phyloP scores from a whole-genome alignment of 2,797 vertebrate species.

The Takifugu ocellatus region DNA sequence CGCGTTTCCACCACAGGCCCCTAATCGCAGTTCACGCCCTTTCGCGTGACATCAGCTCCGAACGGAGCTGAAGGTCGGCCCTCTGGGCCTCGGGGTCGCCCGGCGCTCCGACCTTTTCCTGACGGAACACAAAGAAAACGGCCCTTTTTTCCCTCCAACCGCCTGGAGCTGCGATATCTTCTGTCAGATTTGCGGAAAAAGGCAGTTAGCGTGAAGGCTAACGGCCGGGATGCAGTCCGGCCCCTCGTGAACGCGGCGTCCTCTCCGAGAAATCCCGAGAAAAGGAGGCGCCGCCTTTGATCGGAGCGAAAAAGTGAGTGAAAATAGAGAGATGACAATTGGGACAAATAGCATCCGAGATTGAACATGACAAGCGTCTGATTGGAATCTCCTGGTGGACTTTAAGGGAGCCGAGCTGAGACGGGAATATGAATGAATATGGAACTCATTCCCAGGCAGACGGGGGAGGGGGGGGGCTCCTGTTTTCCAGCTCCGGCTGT shows the following conservation, averaged over 20 bases:
- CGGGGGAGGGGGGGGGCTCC: constrained; percentile 16
- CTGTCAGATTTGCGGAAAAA: neutral
- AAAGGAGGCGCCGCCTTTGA: constrained; percentile 56
- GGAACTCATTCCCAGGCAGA: constrained; percentile 21
- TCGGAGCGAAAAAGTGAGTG: constrained; percentile 71
- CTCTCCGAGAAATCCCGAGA: constrained; percentile 7
- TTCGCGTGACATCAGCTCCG: constrained; percentile 60
- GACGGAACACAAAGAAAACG: constrained; percentile 26
- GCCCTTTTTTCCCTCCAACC: constrained; percentile 2
- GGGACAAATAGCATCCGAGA: constrained; percentile 72
- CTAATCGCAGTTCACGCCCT: constrained; percentile 61
- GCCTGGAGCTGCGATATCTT: too few relatives aligned
- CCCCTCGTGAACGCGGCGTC: constrained; percentile 40
- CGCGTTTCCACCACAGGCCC: constrained; percentile 41
- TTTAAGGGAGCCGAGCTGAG: constrained; percentile 57
- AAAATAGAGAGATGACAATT: constrained; percentile 70
- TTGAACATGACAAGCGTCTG: constrained; percentile 75
- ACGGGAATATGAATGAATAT: constrained; percentile 56
- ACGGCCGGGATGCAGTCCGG: constrained; percentile 8
- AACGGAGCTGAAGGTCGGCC: constrained; percentile 47
- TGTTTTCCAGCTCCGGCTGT: neutral
- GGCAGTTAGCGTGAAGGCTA: constrained; percentile 18
- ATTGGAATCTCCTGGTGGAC: constrained; percentile 74
- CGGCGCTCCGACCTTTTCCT: constrained; percentile 55
- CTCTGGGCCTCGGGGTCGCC: constrained; percentile 34